These are phyloP conservation scores for Notospermus geniculatus DNA, from an alignment of 1,140 invertebrate species.

Conservation along the genomic window DNA sequence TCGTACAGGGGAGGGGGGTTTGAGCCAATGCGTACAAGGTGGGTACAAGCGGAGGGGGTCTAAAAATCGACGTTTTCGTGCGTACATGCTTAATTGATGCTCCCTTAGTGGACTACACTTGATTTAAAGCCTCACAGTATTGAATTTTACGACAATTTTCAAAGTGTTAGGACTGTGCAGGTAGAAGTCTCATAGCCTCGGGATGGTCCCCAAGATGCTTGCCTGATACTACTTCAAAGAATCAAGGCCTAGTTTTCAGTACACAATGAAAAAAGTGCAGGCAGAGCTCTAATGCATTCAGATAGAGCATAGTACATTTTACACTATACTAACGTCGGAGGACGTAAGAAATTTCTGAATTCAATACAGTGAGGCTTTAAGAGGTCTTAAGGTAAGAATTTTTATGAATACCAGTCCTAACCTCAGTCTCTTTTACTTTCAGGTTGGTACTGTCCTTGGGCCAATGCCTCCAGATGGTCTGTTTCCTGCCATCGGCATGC, in stretches of 20 bases:
- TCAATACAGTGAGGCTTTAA: background rate
- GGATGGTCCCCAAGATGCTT: no score
- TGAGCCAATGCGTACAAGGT: no score
- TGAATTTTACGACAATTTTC: no score
- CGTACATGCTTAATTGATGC: background rate
- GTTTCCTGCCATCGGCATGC: slow-evolving; percentile 55
- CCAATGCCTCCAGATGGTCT: slow-evolving; percentile 48
- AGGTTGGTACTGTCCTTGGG: slow-evolving; percentile 48
- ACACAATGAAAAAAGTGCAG: no score
- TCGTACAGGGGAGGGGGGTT: no score
- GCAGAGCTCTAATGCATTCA: no score
- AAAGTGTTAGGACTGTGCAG: background rate
- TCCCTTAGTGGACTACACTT: background rate
- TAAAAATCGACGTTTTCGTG: background rate
- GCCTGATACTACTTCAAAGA: no score
- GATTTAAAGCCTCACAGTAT: background rate
- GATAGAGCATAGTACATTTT: no score
- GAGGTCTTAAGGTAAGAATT: background rate
- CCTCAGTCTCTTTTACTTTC: slow-evolving; percentile 11
- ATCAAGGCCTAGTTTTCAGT: no score
- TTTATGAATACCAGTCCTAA: background rate
- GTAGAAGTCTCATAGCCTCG: no score
- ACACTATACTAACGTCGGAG: no score
- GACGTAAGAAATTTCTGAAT: background rate
- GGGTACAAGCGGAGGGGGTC: no score